phyloP scores from a whole-genome alignment of 1,140 invertebrate genomes.

The Danaus melanippus region DNA sequence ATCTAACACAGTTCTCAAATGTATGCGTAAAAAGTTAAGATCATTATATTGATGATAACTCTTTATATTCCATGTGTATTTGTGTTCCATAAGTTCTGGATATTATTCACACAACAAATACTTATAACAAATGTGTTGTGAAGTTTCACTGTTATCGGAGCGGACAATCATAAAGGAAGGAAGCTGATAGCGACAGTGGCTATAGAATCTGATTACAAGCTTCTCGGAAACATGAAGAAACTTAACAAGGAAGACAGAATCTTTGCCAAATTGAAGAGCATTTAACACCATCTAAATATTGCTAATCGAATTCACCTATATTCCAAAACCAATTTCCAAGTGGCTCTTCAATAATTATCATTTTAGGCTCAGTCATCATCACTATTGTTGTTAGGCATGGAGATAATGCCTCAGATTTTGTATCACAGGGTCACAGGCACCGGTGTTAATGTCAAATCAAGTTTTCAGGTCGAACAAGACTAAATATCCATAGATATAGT shows the following conservation, averaged over 20 bases:
- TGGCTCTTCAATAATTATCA: constrained; percentile 24
- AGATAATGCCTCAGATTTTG: constrained; percentile 34
- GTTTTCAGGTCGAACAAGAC: constrained; percentile 67
- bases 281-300: constrained; percentile 22
- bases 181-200: constrained; percentile 7
- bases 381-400: constrained; percentile 31
- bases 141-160: constrained; percentile 24
- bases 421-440: constrained; percentile 38
- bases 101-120: too few species aligned
- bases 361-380: constrained; percentile 31
- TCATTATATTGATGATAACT: too few species aligned
- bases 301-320: constrained; percentile 19
- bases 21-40: too few species aligned
- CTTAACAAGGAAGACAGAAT: constrained; percentile 20
- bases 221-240: constrained; percentile 14
- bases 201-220: constrained; percentile 4
- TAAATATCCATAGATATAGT: constrained; percentile 25
- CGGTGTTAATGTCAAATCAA: constrained; percentile 69
- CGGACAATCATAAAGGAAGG: constrained; percentile 14
- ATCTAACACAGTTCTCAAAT: too few species aligned
- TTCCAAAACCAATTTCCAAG: constrained; percentile 18
- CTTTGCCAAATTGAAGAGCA: constrained; percentile 16
- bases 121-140: constrained; percentile 12
- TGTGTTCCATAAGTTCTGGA: too few species aligned
- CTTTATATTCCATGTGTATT: too few species aligned